These are phyloP conservation scores for Pseudococcus viburni DNA, from an alignment of 2,888 invertebrate species.

Conservation along the genomic window DNA sequence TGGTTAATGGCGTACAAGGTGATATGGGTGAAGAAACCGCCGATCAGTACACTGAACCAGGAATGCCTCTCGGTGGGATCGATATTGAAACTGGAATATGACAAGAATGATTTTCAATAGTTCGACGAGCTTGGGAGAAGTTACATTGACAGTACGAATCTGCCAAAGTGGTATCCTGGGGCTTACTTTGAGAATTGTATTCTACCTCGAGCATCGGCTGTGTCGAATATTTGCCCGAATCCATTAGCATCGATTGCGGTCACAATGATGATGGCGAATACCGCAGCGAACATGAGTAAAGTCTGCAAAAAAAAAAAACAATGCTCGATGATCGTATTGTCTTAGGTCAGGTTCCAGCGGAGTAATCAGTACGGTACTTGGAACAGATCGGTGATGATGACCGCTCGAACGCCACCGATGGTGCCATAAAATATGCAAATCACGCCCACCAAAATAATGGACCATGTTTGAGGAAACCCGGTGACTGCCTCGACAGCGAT, in stretches of 20 bases:
- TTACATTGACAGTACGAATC: too few relatives aligned
- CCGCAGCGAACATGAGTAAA: slow-evolving; percentile 86
- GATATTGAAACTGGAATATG: slow-evolving; percentile 77
- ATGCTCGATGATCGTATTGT: neutral
- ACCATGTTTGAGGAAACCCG: slow-evolving; percentile 72
- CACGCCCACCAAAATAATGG: slow-evolving; percentile 73
- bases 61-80: slow-evolving; percentile 89
- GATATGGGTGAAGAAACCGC: slow-evolving; percentile 85
- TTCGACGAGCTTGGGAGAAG: neutral
- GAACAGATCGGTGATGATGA: slow-evolving; percentile 88
- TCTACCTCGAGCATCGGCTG: slow-evolving; percentile 46
- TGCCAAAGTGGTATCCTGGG: neutral
- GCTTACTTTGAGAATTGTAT: slow-evolving; percentile 66
- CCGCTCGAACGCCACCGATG: slow-evolving; percentile 90
- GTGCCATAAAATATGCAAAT: slow-evolving; percentile 73
- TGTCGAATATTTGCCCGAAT: slow-evolving; percentile 78
- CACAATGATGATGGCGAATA: slow-evolving; percentile 84
- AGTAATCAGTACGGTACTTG: slow-evolving; percentile 71
- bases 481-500: slow-evolving; percentile 81
- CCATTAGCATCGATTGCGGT: slow-evolving; percentile 82
- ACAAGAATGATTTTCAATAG: neutral
- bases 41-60: slow-evolving; percentile 85
- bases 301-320: slow-evolving; percentile 72
- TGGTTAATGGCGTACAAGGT: slow-evolving; percentile 91
- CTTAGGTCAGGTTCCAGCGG: neutral